phyloP scores from a whole-genome alignment of 1,140 invertebrate genomes.

The Cyrtorhinus lividipennis region DNA sequence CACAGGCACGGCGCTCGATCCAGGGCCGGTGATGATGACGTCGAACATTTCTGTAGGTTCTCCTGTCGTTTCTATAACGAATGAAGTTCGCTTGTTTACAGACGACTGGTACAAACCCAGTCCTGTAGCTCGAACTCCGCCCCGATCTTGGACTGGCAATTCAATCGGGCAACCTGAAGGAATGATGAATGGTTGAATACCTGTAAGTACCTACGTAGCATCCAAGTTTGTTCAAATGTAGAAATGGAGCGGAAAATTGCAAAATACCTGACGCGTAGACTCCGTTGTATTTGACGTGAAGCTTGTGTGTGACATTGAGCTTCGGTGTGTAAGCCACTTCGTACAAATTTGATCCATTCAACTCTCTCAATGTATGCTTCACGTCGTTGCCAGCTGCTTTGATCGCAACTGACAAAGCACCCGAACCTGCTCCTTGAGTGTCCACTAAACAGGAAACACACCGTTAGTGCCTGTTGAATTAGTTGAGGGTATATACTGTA shows the following conservation, averaged over 20 bases:
- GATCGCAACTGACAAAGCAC: slow-evolving; percentile 61
- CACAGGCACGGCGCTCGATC: slow-evolving; percentile 78
- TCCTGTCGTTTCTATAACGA: slow-evolving; percentile 77
- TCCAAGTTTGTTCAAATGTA: too few relatives aligned
- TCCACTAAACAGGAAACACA: slow-evolving; percentile 48
- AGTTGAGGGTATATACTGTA: too few relatives aligned
- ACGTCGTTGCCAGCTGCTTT: slow-evolving; percentile 64
- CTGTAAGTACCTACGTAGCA: neutral
- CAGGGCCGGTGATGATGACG: slow-evolving; percentile 73
- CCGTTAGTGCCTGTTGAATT: too few relatives aligned
- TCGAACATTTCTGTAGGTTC: slow-evolving; percentile 76
- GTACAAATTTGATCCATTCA: slow-evolving; percentile 48
- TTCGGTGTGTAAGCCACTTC: slow-evolving; percentile 76
- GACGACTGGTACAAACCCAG: slow-evolving; percentile 65
- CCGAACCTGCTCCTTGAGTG: slow-evolving; percentile 57
- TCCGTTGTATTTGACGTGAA: slow-evolving; percentile 64
- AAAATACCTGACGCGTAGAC: slow-evolving; percentile 43
- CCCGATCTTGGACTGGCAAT: slow-evolving; percentile 39
- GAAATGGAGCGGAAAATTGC: too few relatives aligned
- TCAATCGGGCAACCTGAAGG: slow-evolving; percentile 36
- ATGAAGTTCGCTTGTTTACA: slow-evolving; percentile 54
- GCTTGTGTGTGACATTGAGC: slow-evolving; percentile 61
- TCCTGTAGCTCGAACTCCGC: slow-evolving; percentile 62
- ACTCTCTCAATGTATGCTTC: slow-evolving; percentile 58
- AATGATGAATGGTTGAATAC: slow-evolving; percentile 7